Conservation (phyloP, 1,140 invertebrate species). For the Araneus ventricosus region DNA sequence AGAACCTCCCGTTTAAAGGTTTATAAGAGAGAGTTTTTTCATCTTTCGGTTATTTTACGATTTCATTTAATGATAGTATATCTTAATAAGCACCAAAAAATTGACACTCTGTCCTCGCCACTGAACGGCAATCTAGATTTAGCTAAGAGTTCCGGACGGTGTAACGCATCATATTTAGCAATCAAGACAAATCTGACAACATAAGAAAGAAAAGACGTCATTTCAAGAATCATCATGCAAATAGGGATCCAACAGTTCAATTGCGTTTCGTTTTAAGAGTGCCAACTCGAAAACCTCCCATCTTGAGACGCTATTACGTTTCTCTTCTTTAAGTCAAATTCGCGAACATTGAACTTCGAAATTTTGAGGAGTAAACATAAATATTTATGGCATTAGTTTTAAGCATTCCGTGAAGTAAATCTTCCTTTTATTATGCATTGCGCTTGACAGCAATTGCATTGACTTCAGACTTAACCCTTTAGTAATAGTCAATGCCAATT, state of each 20-base stretch:
- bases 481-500: slow-evolving; percentile 47
- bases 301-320: background rate
- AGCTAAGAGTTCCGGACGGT: too few species aligned
- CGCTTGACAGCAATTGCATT: slow-evolving; percentile 48
- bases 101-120: too few species aligned
- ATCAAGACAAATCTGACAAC: too few species aligned
- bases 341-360: slow-evolving; percentile 13
- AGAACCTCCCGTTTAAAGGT: too few species aligned
- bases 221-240: background rate
- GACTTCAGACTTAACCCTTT: slow-evolving; percentile 52
- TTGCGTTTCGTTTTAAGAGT: background rate
- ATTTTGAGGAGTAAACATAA: slow-evolving; percentile 50
- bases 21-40: too few species aligned
- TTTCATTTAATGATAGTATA: too few species aligned
- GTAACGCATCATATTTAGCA: too few species aligned
- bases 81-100: too few species aligned
- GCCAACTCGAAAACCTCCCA: slow-evolving; percentile 1
- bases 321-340: background rate
- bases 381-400: slow-evolving; percentile 60
- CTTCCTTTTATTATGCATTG: slow-evolving; percentile 51
- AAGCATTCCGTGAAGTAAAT: slow-evolving; percentile 1
- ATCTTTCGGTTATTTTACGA: too few species aligned
- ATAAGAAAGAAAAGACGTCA: background rate
- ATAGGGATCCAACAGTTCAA: background rate
- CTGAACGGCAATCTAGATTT: too few species aligned